Base-by-base conservation (phyloP, 2,888 invertebrate species). In the Nemapogon koenigi region DNA sequence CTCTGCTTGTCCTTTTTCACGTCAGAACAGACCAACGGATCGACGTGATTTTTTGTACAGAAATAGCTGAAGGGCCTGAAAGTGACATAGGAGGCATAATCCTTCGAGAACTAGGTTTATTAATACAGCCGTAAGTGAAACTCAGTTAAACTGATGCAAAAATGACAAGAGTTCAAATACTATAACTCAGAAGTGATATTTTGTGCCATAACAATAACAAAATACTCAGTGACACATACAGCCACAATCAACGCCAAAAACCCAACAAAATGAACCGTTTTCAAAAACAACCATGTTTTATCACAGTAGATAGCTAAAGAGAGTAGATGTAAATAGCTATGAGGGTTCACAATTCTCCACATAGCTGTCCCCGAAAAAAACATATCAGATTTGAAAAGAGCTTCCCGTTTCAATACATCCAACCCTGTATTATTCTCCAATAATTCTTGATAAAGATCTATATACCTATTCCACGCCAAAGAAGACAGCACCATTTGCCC, bases 401-500 rank as follows among this genome's bases (percentile, higher is more conserved):
- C 61, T 46, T 83, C 82, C 29, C 83, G 71, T 31, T 65, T 58
- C 25, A 70, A 63, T 43, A 85, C 72, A 17, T 76, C 71, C 11
- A 80, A 72, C n/a, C 73, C 73, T 0, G 57, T 43, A 39, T 82
- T 82, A 17, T 83, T 82, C 53, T 92, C 91, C 19, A 93, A 58
- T 52, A 91, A 66, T 49, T 89, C 85, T 50, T 91, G 90, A 55
- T 91, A 93, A 3, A 88, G 64, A 33, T 87, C 87, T 49, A 93
- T 90, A 51, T 91, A 91, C 17, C 91, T 83, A 69, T 93, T 92
- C 93, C 93, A 93, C 6, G 88, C 86, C 38, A 88, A 70, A 0
- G 91, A 91, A 40, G 89, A 88, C 0, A 91, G 60, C 35, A 90
- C 55, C 57, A 92, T 78, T 57, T 90, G 91, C 1, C 86, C 85